A percentile compares a stretch with the other conserved stretches of the same genome.
These are phyloP conservation scores for Acholoe squamosa DNA, from an alignment of 2,888 invertebrate genomes.

Conservation along the genomic window DNA sequence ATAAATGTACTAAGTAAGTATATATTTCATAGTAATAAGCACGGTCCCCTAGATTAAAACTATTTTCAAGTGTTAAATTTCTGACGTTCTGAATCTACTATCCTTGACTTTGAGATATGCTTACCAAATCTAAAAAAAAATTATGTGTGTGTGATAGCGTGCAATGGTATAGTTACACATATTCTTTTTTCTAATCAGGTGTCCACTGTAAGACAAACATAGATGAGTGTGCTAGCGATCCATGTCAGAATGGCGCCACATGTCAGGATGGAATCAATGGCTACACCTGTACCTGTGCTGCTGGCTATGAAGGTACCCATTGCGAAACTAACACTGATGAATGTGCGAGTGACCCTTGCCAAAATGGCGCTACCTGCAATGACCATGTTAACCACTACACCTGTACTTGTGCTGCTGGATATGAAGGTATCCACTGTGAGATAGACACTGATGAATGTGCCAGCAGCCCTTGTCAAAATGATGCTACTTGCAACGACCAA, in stretches of 20 bases:
- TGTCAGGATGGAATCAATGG: constrained; percentile 52
- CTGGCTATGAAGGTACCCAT: constrained; percentile 33
- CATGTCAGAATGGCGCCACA: constrained; percentile 49
- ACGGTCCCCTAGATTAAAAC: too few species aligned
- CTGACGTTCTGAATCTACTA: too few species aligned
- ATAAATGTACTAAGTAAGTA: too few species aligned
- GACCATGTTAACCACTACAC: constrained; percentile 80
- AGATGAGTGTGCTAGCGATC: constrained; percentile 46
- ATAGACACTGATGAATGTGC: constrained; percentile 5
- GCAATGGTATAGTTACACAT: not conserved
- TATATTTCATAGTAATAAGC: too few species aligned
- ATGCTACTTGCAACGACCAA: constrained; percentile 89
- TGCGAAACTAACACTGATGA: constrained; percentile 86
- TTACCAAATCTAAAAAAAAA: too few species aligned
- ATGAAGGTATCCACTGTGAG: constrained; percentile 44
- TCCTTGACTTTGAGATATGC: too few species aligned
- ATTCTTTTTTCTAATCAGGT: not conserved
- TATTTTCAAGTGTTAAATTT: too few species aligned
- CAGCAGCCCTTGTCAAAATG: constrained; percentile 87
- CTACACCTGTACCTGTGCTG: constrained; percentile 43
- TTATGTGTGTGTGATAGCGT: too few species aligned
- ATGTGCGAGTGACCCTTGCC: constrained; percentile 95
- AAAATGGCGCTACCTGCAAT: constrained; percentile 92
- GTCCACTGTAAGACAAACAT: constrained; percentile 19
- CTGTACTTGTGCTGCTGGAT: constrained; percentile 66